phyloP scores from a whole-genome alignment of 2,888 invertebrate species.

The Agriopis leucophaearia region DNA sequence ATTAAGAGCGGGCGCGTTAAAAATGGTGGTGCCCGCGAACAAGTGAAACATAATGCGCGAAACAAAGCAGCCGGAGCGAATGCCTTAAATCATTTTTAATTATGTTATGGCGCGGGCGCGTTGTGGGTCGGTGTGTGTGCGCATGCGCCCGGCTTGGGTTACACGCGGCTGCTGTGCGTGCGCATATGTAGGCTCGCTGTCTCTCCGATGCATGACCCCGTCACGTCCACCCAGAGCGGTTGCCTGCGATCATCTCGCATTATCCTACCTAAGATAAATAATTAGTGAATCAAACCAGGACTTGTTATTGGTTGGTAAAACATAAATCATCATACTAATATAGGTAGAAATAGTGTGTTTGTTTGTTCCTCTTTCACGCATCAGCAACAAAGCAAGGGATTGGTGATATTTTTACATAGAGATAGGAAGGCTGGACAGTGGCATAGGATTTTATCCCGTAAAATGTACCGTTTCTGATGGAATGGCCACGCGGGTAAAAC shows the following conservation, averaged over 20 bases:
- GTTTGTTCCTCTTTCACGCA: no score
- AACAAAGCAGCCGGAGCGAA: conserved; percentile 87
- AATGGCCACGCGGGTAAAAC: no score
- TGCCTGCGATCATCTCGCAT: conserved; percentile 36
- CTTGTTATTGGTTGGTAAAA: neutral
- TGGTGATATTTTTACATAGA: no score
- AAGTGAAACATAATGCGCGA: conserved; percentile 87
- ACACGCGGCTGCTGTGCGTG: conserved; percentile 50
- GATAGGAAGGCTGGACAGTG: no score
- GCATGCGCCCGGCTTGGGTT: conserved; percentile 51
- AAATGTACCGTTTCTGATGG: no score
- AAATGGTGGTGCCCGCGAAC: conserved; percentile 81
- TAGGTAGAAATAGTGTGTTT: no score
- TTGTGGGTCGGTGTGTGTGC: conserved; percentile 66
- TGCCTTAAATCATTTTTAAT: conserved; percentile 87
- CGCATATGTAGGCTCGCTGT: conserved; percentile 46
- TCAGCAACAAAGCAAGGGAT: no score
- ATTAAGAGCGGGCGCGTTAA: conserved; percentile 84
- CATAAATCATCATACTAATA: neutral
- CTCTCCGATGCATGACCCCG: conserved; percentile 62
- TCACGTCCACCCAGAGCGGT: conserved; percentile 48
- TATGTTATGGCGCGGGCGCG: conserved; percentile 83
- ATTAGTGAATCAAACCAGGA: conserved; percentile 11
- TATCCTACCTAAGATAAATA: conserved; percentile 28
- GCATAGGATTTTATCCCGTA: no score